phyloP scores from a whole-genome alignment of 1,140 invertebrate genomes.

The Cephus cinctus region DNA sequence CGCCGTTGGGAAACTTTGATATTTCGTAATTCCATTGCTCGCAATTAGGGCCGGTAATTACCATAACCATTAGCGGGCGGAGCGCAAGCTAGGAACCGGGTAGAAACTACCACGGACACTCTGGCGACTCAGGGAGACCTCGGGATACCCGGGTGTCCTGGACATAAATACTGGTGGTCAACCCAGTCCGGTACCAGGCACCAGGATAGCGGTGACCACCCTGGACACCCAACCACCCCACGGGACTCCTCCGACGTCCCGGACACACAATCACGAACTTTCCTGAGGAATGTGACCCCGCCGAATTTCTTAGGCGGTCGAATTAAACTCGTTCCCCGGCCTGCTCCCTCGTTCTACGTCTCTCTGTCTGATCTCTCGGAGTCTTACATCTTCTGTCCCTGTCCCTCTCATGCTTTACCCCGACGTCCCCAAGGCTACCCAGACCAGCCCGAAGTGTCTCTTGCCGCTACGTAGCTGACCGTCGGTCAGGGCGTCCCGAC shows the following conservation, averaged over 20 bases:
- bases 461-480: background rate
- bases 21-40: slow-evolving; percentile 56
- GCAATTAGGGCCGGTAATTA: slow-evolving; percentile 55
- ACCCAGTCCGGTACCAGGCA: slow-evolving; percentile 29
- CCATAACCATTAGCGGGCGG: slow-evolving; percentile 52
- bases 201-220: slow-evolving; percentile 8
- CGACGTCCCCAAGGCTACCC: background rate
- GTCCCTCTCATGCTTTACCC: too few relatives aligned
- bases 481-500: slow-evolving; percentile 14
- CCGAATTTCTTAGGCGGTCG: slow-evolving; percentile 43
- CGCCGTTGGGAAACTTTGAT: slow-evolving; percentile 47
- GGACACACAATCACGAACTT: slow-evolving; percentile 49
- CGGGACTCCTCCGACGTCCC: slow-evolving; percentile 5
- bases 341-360: background rate
- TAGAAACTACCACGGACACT: slow-evolving; percentile 31
- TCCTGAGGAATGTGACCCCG: slow-evolving; percentile 44
- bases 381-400: background rate
- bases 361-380: too few relatives aligned
- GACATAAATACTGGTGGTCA: slow-evolving; percentile 48
- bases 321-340: slow-evolving; percentile 42
- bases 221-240: background rate
- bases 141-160: slow-evolving; percentile 24
- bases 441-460: slow-evolving; percentile 4
- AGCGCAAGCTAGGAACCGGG: slow-evolving; percentile 18
- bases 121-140: slow-evolving; percentile 18